These are phyloP conservation scores for Nannoperca obscura DNA, from an alignment of 2,797 vertebrate genomes.

Conservation along the genomic window DNA sequence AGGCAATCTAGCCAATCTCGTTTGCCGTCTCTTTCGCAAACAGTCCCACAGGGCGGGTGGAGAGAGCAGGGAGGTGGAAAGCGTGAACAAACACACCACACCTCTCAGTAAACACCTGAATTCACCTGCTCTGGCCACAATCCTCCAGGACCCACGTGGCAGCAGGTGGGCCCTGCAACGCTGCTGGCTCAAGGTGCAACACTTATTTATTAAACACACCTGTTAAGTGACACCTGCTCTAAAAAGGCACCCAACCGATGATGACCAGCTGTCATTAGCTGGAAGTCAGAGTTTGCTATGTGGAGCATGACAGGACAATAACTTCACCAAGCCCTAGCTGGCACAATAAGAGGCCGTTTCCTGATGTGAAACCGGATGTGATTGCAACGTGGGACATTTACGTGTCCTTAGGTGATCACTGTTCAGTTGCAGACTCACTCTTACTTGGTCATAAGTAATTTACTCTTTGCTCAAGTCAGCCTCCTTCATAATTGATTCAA, in stretches of 20 bases:
- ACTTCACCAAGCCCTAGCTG: conserved; percentile 1
- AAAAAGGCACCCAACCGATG: conserved; percentile 30
- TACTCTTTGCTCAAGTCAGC: conserved; percentile 51
- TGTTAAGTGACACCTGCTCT: conserved; percentile 50
- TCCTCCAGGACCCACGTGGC: conserved; percentile 73
- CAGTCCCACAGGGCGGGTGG: conserved; percentile 55
- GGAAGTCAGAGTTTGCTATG: conserved; percentile 37
- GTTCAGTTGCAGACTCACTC: conserved; percentile 59
- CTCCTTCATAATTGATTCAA: conserved; percentile 62
- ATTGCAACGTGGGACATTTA: conserved; percentile 28
- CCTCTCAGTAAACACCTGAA: conserved; percentile 74
- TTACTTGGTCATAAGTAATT: conserved; percentile 78
- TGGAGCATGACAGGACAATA: conserved; percentile 12
- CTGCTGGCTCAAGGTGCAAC: conserved; percentile 13
- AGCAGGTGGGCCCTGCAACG: conserved; percentile 42
- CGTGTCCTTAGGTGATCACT: conserved; percentile 59
- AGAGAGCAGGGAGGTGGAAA: conserved; percentile 46
- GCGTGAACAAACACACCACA: conserved; percentile 78
- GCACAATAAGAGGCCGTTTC: conserved; percentile 36
- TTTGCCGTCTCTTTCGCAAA: conserved; percentile 47
- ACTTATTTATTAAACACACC: conserved; percentile 17
- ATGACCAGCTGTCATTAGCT: conserved; percentile 24
- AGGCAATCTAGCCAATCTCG: conserved; percentile 21
- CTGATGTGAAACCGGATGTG: conserved; percentile 57
- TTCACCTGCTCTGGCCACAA: conserved; percentile 58